Conservation (phyloP, 2,888 invertebrate species). For the Lithosia quadra region DNA sequence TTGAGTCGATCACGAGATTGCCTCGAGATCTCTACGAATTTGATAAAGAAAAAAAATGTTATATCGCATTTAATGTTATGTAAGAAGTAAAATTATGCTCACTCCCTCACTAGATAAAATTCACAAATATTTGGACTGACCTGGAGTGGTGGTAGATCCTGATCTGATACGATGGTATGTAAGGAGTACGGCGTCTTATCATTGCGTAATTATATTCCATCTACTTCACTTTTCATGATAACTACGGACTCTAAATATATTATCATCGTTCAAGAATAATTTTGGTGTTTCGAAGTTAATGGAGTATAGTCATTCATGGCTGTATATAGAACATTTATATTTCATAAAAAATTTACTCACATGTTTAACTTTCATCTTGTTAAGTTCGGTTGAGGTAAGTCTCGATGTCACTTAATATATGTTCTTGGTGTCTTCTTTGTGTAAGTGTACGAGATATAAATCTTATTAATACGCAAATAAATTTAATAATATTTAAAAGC, state of each 20-base stretch:
- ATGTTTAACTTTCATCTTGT: conserved; percentile 52
- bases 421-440: conserved; percentile 79
- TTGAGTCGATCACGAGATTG: conserved; percentile 58
- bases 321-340: conserved; percentile 73
- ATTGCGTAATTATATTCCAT: conserved; percentile 49
- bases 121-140: conserved; percentile 54
- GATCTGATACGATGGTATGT: conserved; percentile 31
- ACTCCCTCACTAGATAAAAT: conserved; percentile 71
- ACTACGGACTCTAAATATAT: conserved; percentile 57
- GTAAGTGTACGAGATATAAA: conserved; percentile 66
- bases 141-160: conserved; percentile 35
- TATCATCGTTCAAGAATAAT: conserved; percentile 46
- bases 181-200: conserved; percentile 41
- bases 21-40: conserved; percentile 76
- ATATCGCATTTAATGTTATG: conserved; percentile 74
- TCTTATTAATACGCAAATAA: conserved; percentile 54
- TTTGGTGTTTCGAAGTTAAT: conserved; percentile 57
- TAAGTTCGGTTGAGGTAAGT: conserved; percentile 73
- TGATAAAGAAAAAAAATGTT: conserved; percentile 70
- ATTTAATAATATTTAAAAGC: conserved; percentile 59
- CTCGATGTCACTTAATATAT: conserved; percentile 75
- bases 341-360: conserved; percentile 55
- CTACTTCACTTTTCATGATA: conserved; percentile 50
- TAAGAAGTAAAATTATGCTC: conserved; percentile 75
- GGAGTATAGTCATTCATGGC: conserved; percentile 63